Percentiles rank a stretch among this genome's conserved stretches.
Conservation (phyloP, 1,140 invertebrate genomes). For the Drosophila willistoni region DNA sequence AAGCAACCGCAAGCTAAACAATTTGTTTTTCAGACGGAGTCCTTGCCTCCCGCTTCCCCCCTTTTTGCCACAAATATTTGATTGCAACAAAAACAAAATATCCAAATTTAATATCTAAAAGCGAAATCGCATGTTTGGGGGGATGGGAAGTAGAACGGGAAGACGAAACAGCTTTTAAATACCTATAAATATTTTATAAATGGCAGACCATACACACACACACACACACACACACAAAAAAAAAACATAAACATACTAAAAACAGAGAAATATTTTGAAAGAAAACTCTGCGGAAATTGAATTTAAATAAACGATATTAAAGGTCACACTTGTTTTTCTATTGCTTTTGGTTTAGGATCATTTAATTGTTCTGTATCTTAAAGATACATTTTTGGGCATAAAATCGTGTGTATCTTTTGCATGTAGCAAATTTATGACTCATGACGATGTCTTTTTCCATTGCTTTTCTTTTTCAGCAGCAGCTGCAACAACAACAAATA, state of each 20-base stretch:
- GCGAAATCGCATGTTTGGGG: constrained; percentile 30
- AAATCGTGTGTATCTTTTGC: constrained; percentile 49
- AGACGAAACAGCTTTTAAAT: background rate
- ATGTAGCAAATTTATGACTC: constrained; percentile 66
- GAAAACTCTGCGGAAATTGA: constrained; percentile 30
- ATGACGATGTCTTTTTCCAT: constrained; percentile 39
- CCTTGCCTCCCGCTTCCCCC: background rate
- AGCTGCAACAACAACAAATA: constrained; percentile 40
- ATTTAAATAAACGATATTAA: constrained; percentile 43
- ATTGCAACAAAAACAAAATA: constrained; percentile 20
- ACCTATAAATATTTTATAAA: constrained; percentile 56
- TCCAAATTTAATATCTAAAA: constrained; percentile 32
- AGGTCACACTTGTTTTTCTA: background rate
- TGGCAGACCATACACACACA: constrained; percentile 5
- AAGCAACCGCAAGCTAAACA: constrained; percentile 3
- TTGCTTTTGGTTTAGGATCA: constrained; percentile 49
- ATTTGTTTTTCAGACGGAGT: background rate
- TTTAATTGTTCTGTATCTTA: constrained; percentile 67
- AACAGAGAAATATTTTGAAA: background rate
- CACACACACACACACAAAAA: constrained; percentile 4
- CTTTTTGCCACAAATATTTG: constrained; percentile 44
- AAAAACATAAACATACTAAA: background rate
- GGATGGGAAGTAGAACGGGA: constrained; percentile 22
- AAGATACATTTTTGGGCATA: constrained; percentile 54
- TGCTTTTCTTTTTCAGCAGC: constrained; percentile 22